Evolutionary conservation across 2,888 invertebrate species (phyloP).

Genomic region (Tiphia femorata): DNA sequence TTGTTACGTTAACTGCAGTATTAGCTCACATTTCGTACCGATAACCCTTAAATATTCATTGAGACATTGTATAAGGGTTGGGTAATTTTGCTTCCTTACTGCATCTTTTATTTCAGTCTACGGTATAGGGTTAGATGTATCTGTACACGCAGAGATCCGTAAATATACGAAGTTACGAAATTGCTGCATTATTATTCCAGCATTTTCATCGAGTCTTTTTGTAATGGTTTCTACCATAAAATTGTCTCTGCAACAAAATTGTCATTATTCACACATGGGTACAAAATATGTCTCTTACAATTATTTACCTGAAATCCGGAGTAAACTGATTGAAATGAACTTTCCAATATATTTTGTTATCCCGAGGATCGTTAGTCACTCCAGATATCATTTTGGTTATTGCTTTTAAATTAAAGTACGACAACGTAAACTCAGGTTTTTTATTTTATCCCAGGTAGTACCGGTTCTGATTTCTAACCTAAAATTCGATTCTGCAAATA

Average conservation of each 20-base stretch:
- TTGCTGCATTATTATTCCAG: slow-evolving; percentile 75
- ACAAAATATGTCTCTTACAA: background rate
- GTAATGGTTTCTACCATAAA: slow-evolving; percentile 80
- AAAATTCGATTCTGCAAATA: too few relatives aligned
- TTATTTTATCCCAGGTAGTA: too few relatives aligned
- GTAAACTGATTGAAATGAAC: slow-evolving; percentile 89
- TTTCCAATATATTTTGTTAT: slow-evolving; percentile 76
- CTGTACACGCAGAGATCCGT: slow-evolving; percentile 81
- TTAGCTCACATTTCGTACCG: slow-evolving; percentile 71
- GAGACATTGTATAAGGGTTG: slow-evolving; percentile 76
- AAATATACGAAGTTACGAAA: slow-evolving; percentile 82
- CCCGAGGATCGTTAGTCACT: slow-evolving; percentile 59
- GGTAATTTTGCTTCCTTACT: slow-evolving; percentile 73
- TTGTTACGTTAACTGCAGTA: background rate
- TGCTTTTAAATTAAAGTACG: slow-evolving; percentile 75
- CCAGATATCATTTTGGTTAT: slow-evolving; percentile 71
- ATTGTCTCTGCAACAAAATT: slow-evolving; percentile 73
- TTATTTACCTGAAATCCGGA: slow-evolving; percentile 77
- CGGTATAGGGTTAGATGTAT: slow-evolving; percentile 80
- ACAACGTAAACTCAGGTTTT: slow-evolving; percentile 70
- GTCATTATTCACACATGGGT: background rate
- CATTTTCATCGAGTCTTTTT: slow-evolving; percentile 78
- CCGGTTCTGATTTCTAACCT: too few relatives aligned
- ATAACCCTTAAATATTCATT: slow-evolving; percentile 84
- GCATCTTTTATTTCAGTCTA: slow-evolving; percentile 79